Conservation (phyloP, 2,888 invertebrate genomes). For the Muschampia plurimacula region DNA sequence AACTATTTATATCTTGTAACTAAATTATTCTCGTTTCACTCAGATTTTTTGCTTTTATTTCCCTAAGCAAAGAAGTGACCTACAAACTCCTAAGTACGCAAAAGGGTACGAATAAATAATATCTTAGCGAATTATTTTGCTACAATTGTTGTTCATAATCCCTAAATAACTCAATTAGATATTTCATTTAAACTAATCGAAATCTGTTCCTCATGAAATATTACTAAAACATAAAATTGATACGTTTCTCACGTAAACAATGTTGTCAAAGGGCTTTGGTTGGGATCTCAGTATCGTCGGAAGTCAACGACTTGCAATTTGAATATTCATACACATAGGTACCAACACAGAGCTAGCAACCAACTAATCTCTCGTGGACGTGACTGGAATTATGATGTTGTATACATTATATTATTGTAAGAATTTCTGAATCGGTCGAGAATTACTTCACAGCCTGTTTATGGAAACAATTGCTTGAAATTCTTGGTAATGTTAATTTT, state of each 20-base stretch:
- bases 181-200: neutral
- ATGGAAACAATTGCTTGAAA: neutral
- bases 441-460: neutral
- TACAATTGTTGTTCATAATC: neutral
- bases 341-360: slow-evolving; percentile 42
- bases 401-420: slow-evolving; percentile 42
- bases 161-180: neutral
- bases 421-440: slow-evolving; percentile 30
- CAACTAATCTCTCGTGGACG: slow-evolving; percentile 47
- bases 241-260: slow-evolving; percentile 38
- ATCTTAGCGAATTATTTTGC: too few species aligned
- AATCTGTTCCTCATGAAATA: neutral
- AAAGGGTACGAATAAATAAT: too few species aligned
- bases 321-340: slow-evolving; percentile 65
- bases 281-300: slow-evolving; percentile 18
- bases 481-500: slow-evolving; percentile 5
- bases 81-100: too few species aligned
- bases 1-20: too few species aligned
- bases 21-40: too few species aligned
- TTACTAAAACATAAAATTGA: slow-evolving; percentile 4
- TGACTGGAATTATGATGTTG: slow-evolving; percentile 54
- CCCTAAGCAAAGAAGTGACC: too few species aligned
- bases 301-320: slow-evolving; percentile 51
- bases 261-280: slow-evolving; percentile 45
- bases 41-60: too few species aligned